Conservation (phyloP, 2,888 invertebrate species). For the Callimorpha dominula region DNA sequence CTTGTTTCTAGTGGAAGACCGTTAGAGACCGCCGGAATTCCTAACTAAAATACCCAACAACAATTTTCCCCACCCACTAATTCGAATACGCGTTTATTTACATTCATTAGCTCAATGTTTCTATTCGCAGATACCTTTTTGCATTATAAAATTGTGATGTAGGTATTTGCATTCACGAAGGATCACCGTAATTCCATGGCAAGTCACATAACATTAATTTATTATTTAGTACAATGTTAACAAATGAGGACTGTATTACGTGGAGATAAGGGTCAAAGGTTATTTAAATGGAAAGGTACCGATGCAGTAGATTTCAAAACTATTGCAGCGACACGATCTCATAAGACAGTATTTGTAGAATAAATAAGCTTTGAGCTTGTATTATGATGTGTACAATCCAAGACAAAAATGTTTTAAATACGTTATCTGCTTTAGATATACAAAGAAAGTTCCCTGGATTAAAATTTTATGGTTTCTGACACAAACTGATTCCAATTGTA, state of each 20-base stretch:
- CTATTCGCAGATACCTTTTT: no score
- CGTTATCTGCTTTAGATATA: neutral
- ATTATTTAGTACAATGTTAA: neutral
- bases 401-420: neutral
- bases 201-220: constrained; percentile 26
- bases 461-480: no score
- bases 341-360: constrained; percentile 41
- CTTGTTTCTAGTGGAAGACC: no score
- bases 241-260: constrained; percentile 1
- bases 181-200: neutral
- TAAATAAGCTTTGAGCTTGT: constrained; percentile 45
- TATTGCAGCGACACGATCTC: constrained; percentile 48
- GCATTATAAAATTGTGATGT: no score
- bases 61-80: no score
- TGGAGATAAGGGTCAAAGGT: constrained; percentile 9
- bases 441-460: no score
- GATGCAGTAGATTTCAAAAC: constrained; percentile 47
- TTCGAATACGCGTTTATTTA: no score
- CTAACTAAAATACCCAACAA: no score
- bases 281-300: constrained; percentile 29
- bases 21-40: no score
- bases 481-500: no score
- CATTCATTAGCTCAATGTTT: no score
- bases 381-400: constrained; percentile 31
- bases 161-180: no score